Base-by-base conservation (phyloP, 2,113 vertebrate genomes). In the Heteronetta atricapilla region DNA sequence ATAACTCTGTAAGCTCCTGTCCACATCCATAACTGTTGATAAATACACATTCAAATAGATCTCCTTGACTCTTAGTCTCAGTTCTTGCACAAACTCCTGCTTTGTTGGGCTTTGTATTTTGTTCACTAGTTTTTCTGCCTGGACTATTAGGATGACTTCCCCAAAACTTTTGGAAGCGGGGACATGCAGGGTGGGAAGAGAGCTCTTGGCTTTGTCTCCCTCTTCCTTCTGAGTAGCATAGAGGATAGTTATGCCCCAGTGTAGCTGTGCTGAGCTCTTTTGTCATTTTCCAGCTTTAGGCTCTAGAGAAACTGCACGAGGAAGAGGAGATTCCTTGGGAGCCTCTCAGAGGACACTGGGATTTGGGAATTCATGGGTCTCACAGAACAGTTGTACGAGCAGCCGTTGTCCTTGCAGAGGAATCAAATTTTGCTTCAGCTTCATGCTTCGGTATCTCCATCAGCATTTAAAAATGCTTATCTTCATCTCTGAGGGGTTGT, bases 21-120 rank as follows among this genome's bases (percentile, higher is more conserved):
- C 11, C 4, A 3, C 6, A 6, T 46, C 3, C 4, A 1, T 40
- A 34, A 15, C 5, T 38, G 9, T 25, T 42, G 4, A 38, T 46
- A 69, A 73, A 60, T 52, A 38, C 11, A 12, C 5, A 21, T 15
- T 64, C 10, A 86, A 86, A 63, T 38, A n/a, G 60, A 31, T 52
- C 6, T 88, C 20, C 14, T 56, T 72, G n/a, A 52, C 8, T 9
- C 2, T 74, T 44, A 2, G 31, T 46, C 46, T 82, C 11, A 56
- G 4, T 69, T 73, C 31, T 69, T 91, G 21, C 23, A 64, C 5
- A 52, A 14, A 34, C 10, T 63, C 28, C 52, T 80, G 6, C 15
- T 78, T 59, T 88, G 9, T 10, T 48, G 20, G 46, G 11, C 31
- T 64, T 53, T 72, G 2, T 34, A 1, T 79, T 75, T 78, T 72